Percentiles rank a stretch among this genome's conserved stretches.
Evolutionary conservation across 2,113 vertebrate genomes (phyloP).

Genomic region (Takifugu flavidus): DNA sequence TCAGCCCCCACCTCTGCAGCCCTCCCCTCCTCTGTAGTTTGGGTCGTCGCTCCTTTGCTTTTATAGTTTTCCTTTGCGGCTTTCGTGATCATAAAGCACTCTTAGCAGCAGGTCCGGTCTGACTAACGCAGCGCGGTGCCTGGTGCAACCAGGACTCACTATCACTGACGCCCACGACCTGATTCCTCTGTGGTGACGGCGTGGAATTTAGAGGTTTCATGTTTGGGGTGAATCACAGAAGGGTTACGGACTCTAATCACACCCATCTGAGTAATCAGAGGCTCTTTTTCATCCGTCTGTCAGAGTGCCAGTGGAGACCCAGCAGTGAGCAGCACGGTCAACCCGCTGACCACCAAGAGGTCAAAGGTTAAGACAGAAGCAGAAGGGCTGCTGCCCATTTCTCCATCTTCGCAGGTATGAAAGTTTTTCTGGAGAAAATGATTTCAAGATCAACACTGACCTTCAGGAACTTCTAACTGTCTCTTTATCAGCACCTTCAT

Average conservation of each 20-base stretch:
- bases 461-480: constrained; percentile 1
- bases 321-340: constrained; percentile 93
- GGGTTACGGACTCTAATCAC: too few species aligned
- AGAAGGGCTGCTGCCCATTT: constrained; percentile 75
- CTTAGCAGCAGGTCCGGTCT: constrained; percentile 58
- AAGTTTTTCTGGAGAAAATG: not conserved
- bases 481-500: not conserved
- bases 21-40: constrained; percentile 11
- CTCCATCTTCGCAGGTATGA: constrained; percentile 64
- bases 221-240: too few species aligned
- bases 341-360: constrained; percentile 89
- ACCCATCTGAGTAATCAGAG: too few species aligned
- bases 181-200: constrained; percentile 11
- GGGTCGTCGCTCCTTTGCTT: constrained; percentile 62
- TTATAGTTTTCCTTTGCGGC: constrained; percentile 65
- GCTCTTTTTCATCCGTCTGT: not conserved
- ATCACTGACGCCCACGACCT: constrained; percentile 29
- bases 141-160: constrained; percentile 38
- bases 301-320: constrained; percentile 91
- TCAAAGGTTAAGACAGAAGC: constrained; percentile 92
- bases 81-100: constrained; percentile 63
- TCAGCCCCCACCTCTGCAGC: not conserved
- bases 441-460: not conserved
- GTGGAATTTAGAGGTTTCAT: constrained; percentile 8
- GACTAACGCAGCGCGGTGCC: constrained; percentile 51